Conservation (phyloP, 2,888 invertebrate species). For the Xanthia togata region DNA sequence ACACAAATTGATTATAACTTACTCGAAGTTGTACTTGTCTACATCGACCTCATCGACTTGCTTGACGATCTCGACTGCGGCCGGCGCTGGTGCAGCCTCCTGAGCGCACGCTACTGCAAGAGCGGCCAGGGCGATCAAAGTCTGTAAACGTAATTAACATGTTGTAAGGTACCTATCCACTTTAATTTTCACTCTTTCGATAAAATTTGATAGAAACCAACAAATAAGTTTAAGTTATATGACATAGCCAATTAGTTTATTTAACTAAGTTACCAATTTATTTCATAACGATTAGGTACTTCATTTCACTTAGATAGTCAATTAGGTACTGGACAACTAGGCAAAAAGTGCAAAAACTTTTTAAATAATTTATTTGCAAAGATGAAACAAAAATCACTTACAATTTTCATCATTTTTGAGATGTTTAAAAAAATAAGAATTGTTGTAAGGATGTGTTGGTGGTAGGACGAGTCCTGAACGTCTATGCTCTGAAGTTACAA, state of each 20-base stretch:
- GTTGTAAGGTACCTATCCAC: background rate
- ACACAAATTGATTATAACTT: constrained; percentile 73
- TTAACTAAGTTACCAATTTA: background rate
- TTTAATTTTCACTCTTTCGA: background rate
- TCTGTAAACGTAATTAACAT: constrained; percentile 70
- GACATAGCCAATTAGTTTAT: background rate
- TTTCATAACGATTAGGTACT: background rate
- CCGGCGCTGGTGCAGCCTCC: constrained; percentile 73
- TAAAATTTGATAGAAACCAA: background rate
- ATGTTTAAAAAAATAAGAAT: constrained; percentile 37
- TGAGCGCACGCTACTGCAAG: constrained; percentile 81
- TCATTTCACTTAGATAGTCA: background rate
- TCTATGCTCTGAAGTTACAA: constrained; percentile 79
- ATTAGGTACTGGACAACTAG: background rate
- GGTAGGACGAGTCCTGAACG: constrained; percentile 80
- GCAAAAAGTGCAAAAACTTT: background rate
- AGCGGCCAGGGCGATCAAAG: constrained; percentile 79
- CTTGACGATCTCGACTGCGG: constrained; percentile 88
- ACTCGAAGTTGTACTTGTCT: constrained; percentile 92
- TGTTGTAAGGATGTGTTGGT: constrained; percentile 74
- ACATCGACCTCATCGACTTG: constrained; percentile 91
- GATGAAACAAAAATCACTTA: constrained; percentile 72
- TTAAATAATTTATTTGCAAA: background rate
- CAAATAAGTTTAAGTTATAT: background rate
- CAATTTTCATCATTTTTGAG: constrained; percentile 86